Evolutionary conservation across 2,797 vertebrate genomes (phyloP).

Genomic region (Sebastes itinus): DNA sequence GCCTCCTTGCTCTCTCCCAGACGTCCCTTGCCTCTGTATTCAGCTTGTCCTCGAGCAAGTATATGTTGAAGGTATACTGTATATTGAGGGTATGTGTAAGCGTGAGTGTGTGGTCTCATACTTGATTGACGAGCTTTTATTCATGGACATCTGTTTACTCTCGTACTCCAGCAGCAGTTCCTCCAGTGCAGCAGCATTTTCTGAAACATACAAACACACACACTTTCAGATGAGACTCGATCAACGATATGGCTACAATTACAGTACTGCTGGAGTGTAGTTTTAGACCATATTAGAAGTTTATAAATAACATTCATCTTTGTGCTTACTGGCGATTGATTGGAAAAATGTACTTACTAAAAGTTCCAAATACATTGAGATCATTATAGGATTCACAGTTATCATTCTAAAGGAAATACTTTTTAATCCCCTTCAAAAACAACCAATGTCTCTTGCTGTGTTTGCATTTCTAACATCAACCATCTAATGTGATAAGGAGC

Average conservation of each 20-base stretch:
- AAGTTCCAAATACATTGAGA: not conserved
- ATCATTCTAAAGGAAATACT: not conserved
- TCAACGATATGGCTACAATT: not conserved
- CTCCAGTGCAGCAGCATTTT: conserved; percentile 94
- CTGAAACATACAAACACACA: conserved; percentile 67
- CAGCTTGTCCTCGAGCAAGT: conserved; percentile 4
- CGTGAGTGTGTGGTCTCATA: conserved; percentile 65
- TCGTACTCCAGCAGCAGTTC: conserved; percentile 94
- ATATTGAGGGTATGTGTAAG: not conserved
- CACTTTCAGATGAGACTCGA: not conserved
- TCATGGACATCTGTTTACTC: conserved; percentile 81
- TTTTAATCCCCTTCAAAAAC: not conserved
- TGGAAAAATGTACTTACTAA: not conserved
- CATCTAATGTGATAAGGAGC: not conserved
- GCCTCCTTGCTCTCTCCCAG: not conserved
- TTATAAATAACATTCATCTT: not conserved
- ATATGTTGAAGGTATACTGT: not conserved
- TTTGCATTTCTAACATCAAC: not conserved
- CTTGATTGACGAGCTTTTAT: conserved; percentile 85
- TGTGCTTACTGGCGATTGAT: not conserved
- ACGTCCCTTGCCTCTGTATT: not conserved
- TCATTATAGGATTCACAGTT: not conserved
- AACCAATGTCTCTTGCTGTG: not conserved
- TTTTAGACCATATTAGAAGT: not conserved
- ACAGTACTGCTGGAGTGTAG: not conserved